Percentiles rank a stretch among this genome's conserved stretches.
These are phyloP conservation scores for Cinclus cinclus DNA, from an alignment of 2,113 vertebrate genomes.

Conservation along the genomic window DNA sequence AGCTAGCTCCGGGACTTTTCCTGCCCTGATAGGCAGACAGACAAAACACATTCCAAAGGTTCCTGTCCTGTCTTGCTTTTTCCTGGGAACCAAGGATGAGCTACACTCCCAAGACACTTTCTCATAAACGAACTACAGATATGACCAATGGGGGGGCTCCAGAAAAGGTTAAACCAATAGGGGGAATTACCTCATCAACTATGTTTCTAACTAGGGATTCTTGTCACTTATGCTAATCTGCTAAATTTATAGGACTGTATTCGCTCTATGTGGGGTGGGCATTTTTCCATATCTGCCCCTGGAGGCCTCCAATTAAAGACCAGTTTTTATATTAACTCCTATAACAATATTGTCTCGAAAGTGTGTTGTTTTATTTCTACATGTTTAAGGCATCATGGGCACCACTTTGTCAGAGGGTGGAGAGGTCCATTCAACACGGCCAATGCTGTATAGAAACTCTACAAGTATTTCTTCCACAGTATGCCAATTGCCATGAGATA, in stretches of 20 bases:
- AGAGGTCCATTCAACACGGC: not conserved
- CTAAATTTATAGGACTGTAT: not conserved
- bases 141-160: not conserved
- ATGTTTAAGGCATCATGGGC: not conserved
- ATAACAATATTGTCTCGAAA: not conserved
- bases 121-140: not conserved
- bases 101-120: not conserved
- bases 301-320: not conserved
- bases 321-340: not conserved
- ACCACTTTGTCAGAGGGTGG: not conserved
- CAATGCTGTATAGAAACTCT: not conserved
- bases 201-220: not conserved
- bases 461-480: not conserved
- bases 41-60: not conserved
- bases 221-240: not conserved
- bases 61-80: not conserved
- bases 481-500: not conserved
- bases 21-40: not conserved
- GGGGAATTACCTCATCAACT: not conserved
- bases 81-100: not conserved
- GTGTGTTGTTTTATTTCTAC: not conserved
- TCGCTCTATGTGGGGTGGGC: fast-evolving
- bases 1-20: not conserved
- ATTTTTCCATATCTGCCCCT: not conserved
- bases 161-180: not conserved